Base-by-base conservation (phyloP, 2,888 invertebrate species). In the Stegana nigrithorax region DNA sequence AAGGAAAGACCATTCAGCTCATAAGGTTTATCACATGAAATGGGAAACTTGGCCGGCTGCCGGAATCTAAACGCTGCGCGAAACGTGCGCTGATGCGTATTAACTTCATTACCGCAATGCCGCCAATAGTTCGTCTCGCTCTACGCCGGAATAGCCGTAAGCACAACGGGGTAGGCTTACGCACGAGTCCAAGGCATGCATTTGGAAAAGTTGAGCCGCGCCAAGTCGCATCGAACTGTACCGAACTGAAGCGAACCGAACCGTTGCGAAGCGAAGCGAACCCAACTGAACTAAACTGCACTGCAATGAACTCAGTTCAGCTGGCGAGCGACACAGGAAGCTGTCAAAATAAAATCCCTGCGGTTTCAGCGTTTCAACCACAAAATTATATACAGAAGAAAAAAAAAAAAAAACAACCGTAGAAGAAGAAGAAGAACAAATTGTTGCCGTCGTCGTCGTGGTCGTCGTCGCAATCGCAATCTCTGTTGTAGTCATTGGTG, bases 261-360 rank as follows among this genome's bases (percentile, higher is more conserved):
- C 75, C 78, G 79, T 66, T 70, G 75, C 69, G 74, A 67, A 56
- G 42, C 42, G n/a, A 45, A 45, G 19, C 45, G 14, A 17, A 44
- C 44, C 10, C 4, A 47, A 47, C n/a, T 21, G 25, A 50, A 25
- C 50, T 6, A 17, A 50, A n/a, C 50, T n/a, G 50, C 7, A 12
- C 25, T n/a, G 26, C n/a, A 4, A 10, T 47, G 47, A 47, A 12
- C 10, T 25, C 14, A 12, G 14, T 14, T 23, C n/a, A 50, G 25
- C n/a, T 12, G 47, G 8, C 23, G 26, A 25, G 4, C 60, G 64
- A 47, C 62, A 26, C 64, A 68, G 68, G 60, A 57, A 57, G 62
- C 55, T 51, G 56, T 45, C 36, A 57, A 60, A 53, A 62, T 36
- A 42, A 51, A 62, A 62, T 27, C 55, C 62, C 65, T 65, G 68